Conservation (phyloP, 2,888 invertebrate genomes). For the Patella pellucida region DNA sequence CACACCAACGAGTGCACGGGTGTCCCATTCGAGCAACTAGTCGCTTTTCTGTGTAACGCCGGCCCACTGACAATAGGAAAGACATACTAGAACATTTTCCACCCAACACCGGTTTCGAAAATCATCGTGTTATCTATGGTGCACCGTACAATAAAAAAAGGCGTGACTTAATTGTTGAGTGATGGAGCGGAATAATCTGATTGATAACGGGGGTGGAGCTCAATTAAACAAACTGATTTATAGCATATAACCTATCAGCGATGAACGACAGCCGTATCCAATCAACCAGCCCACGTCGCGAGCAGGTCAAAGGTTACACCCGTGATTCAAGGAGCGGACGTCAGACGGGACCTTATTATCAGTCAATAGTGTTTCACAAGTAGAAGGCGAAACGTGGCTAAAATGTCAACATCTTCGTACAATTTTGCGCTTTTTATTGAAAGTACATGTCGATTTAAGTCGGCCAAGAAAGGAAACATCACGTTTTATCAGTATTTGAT, state of each 20-base stretch:
- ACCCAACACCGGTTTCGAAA: no score
- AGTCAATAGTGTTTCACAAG: neutral
- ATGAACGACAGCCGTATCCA: no score
- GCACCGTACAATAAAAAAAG: neutral
- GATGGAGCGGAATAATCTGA: neutral
- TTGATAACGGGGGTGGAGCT: constrained; percentile 5
- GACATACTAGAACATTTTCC: no score
- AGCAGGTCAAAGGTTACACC: neutral
- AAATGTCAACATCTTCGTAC: constrained; percentile 8
- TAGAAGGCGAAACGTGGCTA: neutral
- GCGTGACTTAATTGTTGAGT: neutral
- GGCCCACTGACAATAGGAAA: no score
- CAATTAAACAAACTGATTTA: neutral
- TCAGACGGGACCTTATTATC: neutral
- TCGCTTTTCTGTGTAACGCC: no score
- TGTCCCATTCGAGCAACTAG: no score
- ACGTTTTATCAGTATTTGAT: constrained; percentile 5
- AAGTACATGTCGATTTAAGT: constrained; percentile 1
- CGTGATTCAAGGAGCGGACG: neutral
- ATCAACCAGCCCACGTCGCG: neutral
- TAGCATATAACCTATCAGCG: neutral
- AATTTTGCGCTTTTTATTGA: neutral
- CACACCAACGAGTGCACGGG: no score
- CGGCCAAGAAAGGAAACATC: neutral
- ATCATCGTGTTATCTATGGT: neutral